phyloP scores from a whole-genome alignment of 2,113 vertebrate species.

The Ciconia stormi region DNA sequence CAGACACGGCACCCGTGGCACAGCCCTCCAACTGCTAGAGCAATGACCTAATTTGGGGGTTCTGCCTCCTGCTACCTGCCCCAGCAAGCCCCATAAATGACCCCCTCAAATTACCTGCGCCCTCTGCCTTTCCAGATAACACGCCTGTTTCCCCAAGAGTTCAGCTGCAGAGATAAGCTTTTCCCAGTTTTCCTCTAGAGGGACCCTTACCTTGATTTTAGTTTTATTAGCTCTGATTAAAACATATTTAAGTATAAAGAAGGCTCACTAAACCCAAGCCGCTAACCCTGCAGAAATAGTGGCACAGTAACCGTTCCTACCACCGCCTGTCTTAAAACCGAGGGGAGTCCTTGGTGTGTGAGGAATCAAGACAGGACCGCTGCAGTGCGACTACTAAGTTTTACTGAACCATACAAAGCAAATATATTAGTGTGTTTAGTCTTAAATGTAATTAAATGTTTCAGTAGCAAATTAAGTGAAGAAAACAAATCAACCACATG shows the following conservation, averaged over 20 bases:
- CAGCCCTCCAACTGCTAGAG: background rate
- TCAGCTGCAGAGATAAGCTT: conserved; percentile 32
- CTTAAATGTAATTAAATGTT: conserved; percentile 71
- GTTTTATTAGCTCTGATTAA: conserved; percentile 56
- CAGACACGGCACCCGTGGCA: fast-evolving
- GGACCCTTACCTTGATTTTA: conserved; percentile 61
- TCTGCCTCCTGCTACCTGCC: background rate
- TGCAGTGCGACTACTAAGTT: conserved; percentile 34
- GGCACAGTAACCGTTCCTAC: background rate
- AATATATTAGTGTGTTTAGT: conserved; percentile 35
- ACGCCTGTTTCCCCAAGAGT: background rate
- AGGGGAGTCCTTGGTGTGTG: background rate
- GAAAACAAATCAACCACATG: conserved; percentile 70
- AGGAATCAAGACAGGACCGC: background rate
- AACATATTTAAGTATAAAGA: conserved; percentile 37
- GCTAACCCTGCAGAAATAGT: background rate
- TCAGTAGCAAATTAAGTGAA: conserved; percentile 73
- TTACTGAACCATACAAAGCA: conserved; percentile 60
- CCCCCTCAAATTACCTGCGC: background rate
- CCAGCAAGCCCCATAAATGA: background rate
- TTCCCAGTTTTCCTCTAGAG: conserved; percentile 66
- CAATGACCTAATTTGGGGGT: background rate
- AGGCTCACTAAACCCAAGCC: conserved; percentile 8
- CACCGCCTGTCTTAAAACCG: background rate
- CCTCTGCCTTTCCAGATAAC: background rate